These are phyloP conservation scores for Pseudocheirus occidentalis DNA, from an alignment of 2,797 vertebrate genomes.

Conservation along the genomic window DNA sequence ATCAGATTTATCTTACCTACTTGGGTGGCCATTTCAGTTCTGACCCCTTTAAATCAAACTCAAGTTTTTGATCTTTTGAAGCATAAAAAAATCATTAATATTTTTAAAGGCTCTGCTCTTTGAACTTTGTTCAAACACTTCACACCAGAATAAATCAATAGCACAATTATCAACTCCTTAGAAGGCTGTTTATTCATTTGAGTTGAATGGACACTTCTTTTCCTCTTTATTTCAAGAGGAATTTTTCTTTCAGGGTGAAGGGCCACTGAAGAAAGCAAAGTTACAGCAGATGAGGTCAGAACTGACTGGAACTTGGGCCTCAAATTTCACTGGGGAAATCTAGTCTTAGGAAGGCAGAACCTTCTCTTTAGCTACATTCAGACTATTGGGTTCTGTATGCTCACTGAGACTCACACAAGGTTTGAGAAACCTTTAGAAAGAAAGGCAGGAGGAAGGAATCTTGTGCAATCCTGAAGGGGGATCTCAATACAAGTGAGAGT, in stretches of 20 bases:
- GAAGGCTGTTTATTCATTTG: neutral
- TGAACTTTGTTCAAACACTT: constrained; percentile 5
- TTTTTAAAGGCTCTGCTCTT: neutral
- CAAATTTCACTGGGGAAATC: neutral
- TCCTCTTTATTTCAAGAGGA: neutral
- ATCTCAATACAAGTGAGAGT: neutral
- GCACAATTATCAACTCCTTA: neutral
- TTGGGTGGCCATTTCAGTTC: neutral
- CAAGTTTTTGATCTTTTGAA: neutral
- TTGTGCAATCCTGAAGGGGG: neutral
- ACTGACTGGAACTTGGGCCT: neutral
- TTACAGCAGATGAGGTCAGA: no score
- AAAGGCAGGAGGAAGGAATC: neutral
- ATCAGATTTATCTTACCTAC: neutral
- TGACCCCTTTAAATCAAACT: neutral
- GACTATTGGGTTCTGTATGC: neutral
- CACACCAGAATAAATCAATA: neutral
- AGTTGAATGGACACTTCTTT: neutral
- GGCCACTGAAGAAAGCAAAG: neutral
- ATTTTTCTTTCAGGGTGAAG: neutral
- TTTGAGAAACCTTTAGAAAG: neutral
- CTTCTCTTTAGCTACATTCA: neutral
- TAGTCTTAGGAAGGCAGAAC: neutral
- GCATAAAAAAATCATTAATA: constrained; percentile 6
- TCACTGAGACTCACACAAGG: neutral